Percentiles rank a stretch among this genome's conserved stretches.
Evolutionary conservation across 2,888 invertebrate species (phyloP).

Genomic region (Oxyteleia sp.): DNA sequence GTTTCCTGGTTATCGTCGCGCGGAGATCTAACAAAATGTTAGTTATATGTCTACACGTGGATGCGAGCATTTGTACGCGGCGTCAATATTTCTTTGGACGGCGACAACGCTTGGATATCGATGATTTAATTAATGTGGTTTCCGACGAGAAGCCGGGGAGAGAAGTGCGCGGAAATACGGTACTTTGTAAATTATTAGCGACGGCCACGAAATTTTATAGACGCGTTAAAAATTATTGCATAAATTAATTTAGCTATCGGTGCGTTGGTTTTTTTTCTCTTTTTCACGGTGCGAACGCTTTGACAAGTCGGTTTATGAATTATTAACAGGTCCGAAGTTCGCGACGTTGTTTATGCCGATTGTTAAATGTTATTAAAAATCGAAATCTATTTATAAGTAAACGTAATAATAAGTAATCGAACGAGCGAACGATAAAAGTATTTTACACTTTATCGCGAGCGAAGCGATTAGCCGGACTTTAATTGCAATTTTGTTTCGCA

Average conservation of each 20-base stretch:
- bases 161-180: constrained; percentile 47
- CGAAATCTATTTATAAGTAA: too few relatives aligned
- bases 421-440: neutral
- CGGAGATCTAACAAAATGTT: constrained; percentile 79
- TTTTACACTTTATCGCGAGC: too few relatives aligned
- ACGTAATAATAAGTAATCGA: neutral
- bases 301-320: constrained; percentile 29
- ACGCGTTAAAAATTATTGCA: constrained; percentile 32
- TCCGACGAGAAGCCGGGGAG: constrained; percentile 19
- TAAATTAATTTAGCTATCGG: constrained; percentile 64
- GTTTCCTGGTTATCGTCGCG: constrained; percentile 81
- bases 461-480: constrained; percentile 12
- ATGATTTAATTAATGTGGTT: constrained; percentile 67
- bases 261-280: too few relatives aligned
- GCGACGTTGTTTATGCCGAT: neutral
- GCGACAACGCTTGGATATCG: constrained; percentile 65
- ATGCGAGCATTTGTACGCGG: constrained; percentile 62
- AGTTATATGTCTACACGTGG: constrained; percentile 65
- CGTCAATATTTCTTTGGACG: constrained; percentile 55
- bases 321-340: constrained; percentile 16
- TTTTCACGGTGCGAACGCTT: constrained; percentile 1
- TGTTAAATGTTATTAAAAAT: neutral
- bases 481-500: constrained; percentile 33
- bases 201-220: constrained; percentile 28
- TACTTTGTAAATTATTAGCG: constrained; percentile 63